Evolutionary conservation across 2,888 invertebrate species (phyloP).

Genomic region (Ophion slaviceki): DNA sequence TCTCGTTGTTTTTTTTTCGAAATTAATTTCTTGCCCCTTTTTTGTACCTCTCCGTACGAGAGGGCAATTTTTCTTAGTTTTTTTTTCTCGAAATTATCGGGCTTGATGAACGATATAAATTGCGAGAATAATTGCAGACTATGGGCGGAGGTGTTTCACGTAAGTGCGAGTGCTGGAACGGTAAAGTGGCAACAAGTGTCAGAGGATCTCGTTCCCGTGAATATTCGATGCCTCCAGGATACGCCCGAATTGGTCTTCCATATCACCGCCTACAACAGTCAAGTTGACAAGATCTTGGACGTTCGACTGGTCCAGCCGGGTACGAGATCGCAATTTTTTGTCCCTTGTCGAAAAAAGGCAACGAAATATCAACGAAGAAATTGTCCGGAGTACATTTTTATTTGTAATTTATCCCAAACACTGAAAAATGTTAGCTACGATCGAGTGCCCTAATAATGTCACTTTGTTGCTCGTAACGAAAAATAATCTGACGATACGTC

Average conservation of each 20-base stretch:
- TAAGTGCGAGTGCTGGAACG: conserved; percentile 95
- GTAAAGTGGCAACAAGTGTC: conserved; percentile 99
- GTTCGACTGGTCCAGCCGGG: conserved; percentile 98
- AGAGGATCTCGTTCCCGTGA: conserved; percentile 98
- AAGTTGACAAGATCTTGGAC: conserved; percentile 99
- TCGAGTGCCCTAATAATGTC: background rate
- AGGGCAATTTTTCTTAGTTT: conserved; percentile 20
- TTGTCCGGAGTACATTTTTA: background rate
- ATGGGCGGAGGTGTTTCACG: conserved; percentile 99
- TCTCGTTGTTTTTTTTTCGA: background rate
- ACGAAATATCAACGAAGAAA: background rate
- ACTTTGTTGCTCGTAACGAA: background rate
- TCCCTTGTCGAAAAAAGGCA: background rate
- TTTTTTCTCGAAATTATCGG: background rate
- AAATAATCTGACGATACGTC: background rate
- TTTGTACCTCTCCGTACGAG: background rate
- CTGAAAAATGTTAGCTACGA: background rate
- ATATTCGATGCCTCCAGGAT: conserved; percentile 98
- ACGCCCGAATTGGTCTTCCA: conserved; percentile 98
- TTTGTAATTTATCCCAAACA: background rate
- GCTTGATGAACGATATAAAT: conserved; percentile 6
- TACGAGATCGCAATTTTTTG: conserved; percentile 81
- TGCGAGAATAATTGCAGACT: conserved; percentile 87
- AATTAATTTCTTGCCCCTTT: background rate
- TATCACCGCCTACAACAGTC: conserved; percentile 99